Base-by-base conservation (phyloP, 2,888 invertebrate genomes). In the Chaitophorus viminalis region DNA sequence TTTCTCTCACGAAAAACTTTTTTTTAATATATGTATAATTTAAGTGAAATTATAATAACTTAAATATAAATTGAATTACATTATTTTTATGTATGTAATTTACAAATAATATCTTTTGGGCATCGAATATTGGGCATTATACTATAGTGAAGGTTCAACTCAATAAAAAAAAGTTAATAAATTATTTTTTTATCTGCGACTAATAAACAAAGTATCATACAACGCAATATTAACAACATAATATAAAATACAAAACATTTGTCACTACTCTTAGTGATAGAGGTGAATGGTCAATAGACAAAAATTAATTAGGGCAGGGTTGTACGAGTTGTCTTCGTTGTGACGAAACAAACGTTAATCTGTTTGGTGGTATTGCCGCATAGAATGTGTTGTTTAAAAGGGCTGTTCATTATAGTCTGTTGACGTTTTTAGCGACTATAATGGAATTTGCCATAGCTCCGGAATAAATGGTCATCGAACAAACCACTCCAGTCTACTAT, bases 331-430 rank as follows among this genome's bases (percentile, higher is more conserved):
- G 81, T 87, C 87, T 87, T 87, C 81, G 75, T 74, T 33, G 87
- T 87, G 74, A 81, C 81, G 87, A 87, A 74, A 87, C 87, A 81
- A 87, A 87, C 87, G 87, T 87, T 87, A 87, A 87, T 81, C 87
- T 87, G 87, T 87, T 87, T 87, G 65, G 72, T 81, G 84, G 76
- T 68, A 65, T 65, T 76, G 70, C 70, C 25, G 74, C 60, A 86
- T 79, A 86, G 31, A 74, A 87, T 74, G 87, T 75, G 87, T 87
- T 87, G 87, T 87, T 87, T 81, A 87, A 81, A 87, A 87, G 65
- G 87, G 81, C 74, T 75, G 87, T 87, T 87, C 87, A 87, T 87
- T 87, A 87, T 46, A 72, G 74, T 31, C 33, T 72, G 87, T 79
- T 79, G 86, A 86, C 86, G 79, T 86, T 79, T 86, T 86, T 54